Percentiles rank a stretch among this genome's conserved stretches.
These are phyloP conservation scores for Eulithis prunata DNA, from an alignment of 2,888 invertebrate species.

Conservation along the genomic window DNA sequence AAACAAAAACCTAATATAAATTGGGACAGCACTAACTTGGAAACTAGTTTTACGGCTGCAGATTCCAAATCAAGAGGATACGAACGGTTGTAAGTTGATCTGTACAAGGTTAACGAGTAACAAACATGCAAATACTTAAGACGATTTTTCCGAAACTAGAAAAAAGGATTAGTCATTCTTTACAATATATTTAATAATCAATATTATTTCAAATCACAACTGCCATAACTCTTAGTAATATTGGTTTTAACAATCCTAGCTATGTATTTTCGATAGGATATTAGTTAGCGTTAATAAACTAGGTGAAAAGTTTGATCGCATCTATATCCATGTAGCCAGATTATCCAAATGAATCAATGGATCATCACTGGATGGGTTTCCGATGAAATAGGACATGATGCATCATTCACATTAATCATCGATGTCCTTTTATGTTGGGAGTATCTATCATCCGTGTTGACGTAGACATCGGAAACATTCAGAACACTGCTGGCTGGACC, in stretches of 20 bases:
- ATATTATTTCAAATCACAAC: too few relatives aligned
- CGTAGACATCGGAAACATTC: constrained; percentile 29
- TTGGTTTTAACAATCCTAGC: too few relatives aligned
- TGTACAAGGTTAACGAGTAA: constrained; percentile 12
- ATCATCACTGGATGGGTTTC: constrained; percentile 26
- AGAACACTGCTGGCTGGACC: constrained; percentile 8
- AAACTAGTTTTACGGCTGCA: not conserved
- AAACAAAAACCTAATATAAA: not conserved
- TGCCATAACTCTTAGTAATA: too few relatives aligned
- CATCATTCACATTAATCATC: constrained; percentile 43
- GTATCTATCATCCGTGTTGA: constrained; percentile 40
- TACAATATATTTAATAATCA: not conserved
- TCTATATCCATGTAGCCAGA: constrained; percentile 6
- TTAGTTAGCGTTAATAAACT: too few relatives aligned
- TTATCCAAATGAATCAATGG: constrained; percentile 33
- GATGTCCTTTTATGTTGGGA: constrained; percentile 33
- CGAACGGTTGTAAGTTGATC: not conserved
- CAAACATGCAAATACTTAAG: not conserved
- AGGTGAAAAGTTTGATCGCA: not conserved
- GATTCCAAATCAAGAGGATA: not conserved
- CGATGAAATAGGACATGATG: constrained; percentile 23
- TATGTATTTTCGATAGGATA: too few relatives aligned
- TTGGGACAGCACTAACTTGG: not conserved
- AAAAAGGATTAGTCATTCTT: not conserved
- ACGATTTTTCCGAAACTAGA: not conserved